Percentiles rank a stretch among this genome's conserved stretches.
phyloP scores from a whole-genome alignment of 2,113 vertebrate species.

The Brienomyrus longianalis region DNA sequence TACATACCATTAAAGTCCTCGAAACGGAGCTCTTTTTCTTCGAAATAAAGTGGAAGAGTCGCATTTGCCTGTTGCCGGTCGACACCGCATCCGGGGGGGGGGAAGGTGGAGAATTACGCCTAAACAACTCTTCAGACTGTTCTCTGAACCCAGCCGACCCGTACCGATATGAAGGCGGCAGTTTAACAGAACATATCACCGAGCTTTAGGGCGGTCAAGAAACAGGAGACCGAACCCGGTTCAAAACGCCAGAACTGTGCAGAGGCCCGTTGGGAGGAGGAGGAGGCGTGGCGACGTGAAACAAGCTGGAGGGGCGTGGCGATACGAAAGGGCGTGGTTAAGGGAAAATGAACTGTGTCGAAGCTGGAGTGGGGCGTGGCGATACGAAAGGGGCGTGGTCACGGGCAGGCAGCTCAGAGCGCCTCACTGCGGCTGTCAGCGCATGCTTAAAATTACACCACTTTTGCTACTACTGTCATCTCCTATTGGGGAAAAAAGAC shows the following conservation, averaged over 20 bases:
- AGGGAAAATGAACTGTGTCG: not conserved
- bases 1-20: not conserved
- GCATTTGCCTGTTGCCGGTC: not conserved
- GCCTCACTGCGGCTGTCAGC: not conserved
- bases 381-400: not conserved
- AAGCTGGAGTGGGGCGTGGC: not conserved
- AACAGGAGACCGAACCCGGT: not conserved
- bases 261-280: not conserved
- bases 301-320: not conserved
- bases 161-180: not conserved
- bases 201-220: not conserved
- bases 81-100: not conserved
- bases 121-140: not conserved
- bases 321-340: not conserved
- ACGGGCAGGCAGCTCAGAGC: not conserved
- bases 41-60: not conserved
- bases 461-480: not conserved
- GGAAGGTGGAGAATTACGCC: not conserved
- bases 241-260: not conserved
- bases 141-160: not conserved
- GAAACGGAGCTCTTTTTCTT: not conserved
- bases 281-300: not conserved
- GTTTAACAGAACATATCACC: not conserved
- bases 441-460: not conserved
- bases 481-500: not conserved